Evolutionary conservation across 2,888 invertebrate species (phyloP).

Genomic region (Pyrochroa serraticornis): DNA sequence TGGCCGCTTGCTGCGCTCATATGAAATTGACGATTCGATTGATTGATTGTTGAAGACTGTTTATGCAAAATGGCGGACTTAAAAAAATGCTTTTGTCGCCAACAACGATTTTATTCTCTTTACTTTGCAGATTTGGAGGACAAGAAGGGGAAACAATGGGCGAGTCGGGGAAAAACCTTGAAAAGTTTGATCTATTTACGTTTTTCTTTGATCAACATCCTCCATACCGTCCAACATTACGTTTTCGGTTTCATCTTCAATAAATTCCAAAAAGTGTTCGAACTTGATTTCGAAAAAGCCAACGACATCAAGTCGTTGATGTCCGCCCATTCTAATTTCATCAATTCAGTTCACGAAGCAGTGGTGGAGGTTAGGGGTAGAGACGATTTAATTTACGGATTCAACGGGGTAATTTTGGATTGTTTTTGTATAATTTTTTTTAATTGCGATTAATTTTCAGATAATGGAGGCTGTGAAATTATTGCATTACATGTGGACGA

Average conservation of each 20-base stretch:
- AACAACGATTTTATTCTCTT: too few species aligned
- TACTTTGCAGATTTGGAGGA: constrained; percentile 4
- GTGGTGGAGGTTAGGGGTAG: constrained; percentile 41
- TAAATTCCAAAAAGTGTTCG: constrained; percentile 45
- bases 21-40: too few species aligned
- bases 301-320: constrained; percentile 50
- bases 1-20: too few species aligned
- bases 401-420: constrained; percentile 44
- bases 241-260: constrained; percentile 50
- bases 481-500: constrained; percentile 49
- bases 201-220: constrained; percentile 49
- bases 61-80: neutral
- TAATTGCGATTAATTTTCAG: constrained; percentile 41
- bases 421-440: neutral
- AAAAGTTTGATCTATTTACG: constrained; percentile 40
- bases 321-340: constrained; percentile 48
- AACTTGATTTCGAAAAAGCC: constrained; percentile 50
- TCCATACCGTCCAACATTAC: constrained; percentile 53
- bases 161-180: neutral
- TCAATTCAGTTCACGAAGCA: constrained; percentile 42
- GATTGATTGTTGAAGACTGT: neutral
- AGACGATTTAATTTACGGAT: constrained; percentile 38
- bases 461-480: constrained; percentile 46
- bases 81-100: too few species aligned
- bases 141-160: neutral